Evolutionary conservation across 1,140 invertebrate genomes (phyloP).

Genomic region (Microplitis demolitor): DNA sequence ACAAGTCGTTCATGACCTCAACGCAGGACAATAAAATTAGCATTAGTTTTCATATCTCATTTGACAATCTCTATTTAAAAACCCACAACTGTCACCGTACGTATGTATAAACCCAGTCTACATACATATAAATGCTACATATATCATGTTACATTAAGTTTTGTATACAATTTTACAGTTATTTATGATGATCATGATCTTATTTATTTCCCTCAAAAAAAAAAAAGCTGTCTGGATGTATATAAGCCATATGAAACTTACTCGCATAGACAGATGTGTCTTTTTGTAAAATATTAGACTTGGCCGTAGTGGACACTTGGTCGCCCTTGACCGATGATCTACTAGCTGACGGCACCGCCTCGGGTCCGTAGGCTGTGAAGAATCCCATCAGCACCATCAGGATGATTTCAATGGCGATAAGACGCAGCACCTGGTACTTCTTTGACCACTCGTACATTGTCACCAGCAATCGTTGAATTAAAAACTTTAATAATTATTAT

Average conservation of each 20-base stretch:
- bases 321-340: neutral
- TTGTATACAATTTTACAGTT: no score
- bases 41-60: constrained; percentile 14
- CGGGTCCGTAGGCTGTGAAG: constrained; percentile 50
- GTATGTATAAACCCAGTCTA: neutral
- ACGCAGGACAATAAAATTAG: neutral
- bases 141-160: no score
- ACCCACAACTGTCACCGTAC: neutral
- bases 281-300: neutral
- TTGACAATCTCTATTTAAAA: neutral
- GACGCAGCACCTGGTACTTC: constrained; percentile 45
- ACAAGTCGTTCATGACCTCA: constrained; percentile 2
- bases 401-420: constrained; percentile 50
- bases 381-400: constrained; percentile 50
- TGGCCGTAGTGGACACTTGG: neutral
- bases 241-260: neutral
- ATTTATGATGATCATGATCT: no score
- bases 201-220: no score
- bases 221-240: no score
- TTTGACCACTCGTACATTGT: constrained; percentile 12
- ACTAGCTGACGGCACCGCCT: constrained; percentile 27
- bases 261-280: neutral
- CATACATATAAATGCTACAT: neutral
- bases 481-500: no score
- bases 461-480: neutral